Evolutionary conservation across 2,797 vertebrate genomes (phyloP).

Genomic region (Lepidocolaptes lacrymiger): DNA sequence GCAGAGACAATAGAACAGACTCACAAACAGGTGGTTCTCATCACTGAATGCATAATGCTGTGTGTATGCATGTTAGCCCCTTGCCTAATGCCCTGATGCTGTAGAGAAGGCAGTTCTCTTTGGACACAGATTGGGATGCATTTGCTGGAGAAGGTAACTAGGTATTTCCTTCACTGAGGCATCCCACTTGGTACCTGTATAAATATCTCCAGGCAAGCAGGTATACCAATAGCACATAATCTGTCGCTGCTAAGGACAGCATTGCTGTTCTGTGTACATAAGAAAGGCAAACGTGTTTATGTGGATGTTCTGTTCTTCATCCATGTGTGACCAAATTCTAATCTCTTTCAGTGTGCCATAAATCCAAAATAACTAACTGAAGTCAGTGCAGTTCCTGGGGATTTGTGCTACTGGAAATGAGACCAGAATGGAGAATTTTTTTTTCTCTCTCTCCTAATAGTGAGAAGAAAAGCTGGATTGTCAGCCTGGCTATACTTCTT

Average conservation of each 20-base stretch:
- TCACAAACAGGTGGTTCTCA: conserved; percentile 53
- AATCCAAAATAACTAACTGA: conserved; percentile 31
- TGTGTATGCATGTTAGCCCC: not conserved
- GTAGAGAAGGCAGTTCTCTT: not conserved
- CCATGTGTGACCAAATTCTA: conserved; percentile 50
- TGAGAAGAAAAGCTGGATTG: conserved; percentile 24
- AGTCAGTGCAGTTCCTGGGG: conserved; percentile 47
- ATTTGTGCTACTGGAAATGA: conserved; percentile 60
- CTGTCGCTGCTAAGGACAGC: not conserved
- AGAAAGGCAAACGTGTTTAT: not conserved
- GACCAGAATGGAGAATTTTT: not conserved
- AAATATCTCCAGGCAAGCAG: not conserved
- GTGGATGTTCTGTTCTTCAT: not conserved
- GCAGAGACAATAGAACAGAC: conserved; percentile 19
- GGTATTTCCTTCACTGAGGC: not conserved
- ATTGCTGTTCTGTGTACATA: not conserved
- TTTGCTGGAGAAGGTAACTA: not conserved
- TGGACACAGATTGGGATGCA: not conserved
- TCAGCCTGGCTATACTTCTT: not conserved
- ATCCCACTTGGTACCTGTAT: not conserved
- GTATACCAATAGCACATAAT: not conserved
- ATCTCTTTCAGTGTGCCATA: conserved; percentile 27
- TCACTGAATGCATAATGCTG: conserved; percentile 26
- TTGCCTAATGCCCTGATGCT: not conserved
- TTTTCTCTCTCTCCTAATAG: not conserved